Base-by-base conservation (phyloP, 2,113 vertebrate genomes). In the Meriones unguiculatus region DNA sequence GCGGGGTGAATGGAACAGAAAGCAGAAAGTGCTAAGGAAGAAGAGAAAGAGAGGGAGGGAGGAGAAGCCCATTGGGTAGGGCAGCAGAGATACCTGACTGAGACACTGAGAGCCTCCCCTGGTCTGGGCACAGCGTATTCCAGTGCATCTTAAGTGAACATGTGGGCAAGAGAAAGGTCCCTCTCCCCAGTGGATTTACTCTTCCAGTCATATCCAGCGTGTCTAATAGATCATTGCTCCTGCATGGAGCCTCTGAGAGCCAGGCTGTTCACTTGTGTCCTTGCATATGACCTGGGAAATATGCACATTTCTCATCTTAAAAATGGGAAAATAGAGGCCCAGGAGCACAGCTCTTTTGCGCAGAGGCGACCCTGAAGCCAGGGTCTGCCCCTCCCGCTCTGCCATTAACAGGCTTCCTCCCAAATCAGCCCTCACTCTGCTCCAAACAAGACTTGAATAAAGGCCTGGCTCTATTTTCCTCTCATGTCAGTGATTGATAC, bases 401-500 rank as follows among this genome's bases (percentile, higher is more conserved):
- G 20, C 52, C 30, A 4, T 38, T n/a, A 32, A 46, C 77, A 20
- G 38, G 41, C 87, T 90, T 95, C 80, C 87, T 91, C 90, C 15
- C 46, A 81, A 67, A 7, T 64, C 94, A 88, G 72, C 62, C 76
- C 35, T 92, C n/a, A 81, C 94, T 95, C 94, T 87, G 87, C 90
- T 91, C 84, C 65, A 86, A 96, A 96, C 87, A 88, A 91, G 92
- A 69, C 93, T 88, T 89, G 80, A 92, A 75, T 84, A 87, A 94
- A 95, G 96, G 95, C 7, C 6, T 35, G 30, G 94, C 82, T 94
- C 94, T 70, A 38, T 97, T 97, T 97, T 81, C 96, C 93, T 82
- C 80, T 95, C 89, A 25, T 88, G 93, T 89, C 87, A 78, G 84
- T 95, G 91, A 92, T 88, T 98, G 97, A 93, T 97, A 91, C 76